phyloP scores from a whole-genome alignment of 2,888 invertebrate genomes.

The Limnephilus auricula region DNA sequence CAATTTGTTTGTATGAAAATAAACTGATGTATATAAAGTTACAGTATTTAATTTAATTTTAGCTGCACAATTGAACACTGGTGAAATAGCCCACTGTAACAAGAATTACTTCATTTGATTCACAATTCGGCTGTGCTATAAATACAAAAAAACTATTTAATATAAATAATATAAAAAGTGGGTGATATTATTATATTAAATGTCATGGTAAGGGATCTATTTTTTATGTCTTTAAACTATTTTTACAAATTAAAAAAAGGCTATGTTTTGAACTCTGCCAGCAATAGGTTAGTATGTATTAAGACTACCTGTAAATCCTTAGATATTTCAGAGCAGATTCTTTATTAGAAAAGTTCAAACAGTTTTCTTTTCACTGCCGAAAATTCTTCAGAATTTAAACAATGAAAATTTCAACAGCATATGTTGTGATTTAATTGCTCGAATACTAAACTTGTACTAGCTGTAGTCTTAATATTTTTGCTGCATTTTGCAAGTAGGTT shows the following conservation, averaged over 20 bases:
- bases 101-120: no score
- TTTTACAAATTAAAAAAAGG: neutral
- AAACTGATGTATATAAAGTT: no score
- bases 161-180: neutral
- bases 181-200: neutral
- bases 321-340: neutral
- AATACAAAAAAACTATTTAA: no score
- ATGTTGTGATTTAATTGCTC: neutral
- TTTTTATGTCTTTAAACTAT: neutral
- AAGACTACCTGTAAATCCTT: no score
- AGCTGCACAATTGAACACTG: no score
- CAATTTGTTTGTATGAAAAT: no score
- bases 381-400: neutral
- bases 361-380: neutral
- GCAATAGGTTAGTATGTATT: no score
- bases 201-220: neutral
- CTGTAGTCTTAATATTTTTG: neutral
- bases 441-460: neutral
- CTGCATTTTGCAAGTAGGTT: neutral
- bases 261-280: neutral
- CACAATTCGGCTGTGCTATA: no score
- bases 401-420: no score
- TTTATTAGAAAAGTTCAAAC: neutral
- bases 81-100: no score
- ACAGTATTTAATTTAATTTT: no score